These are phyloP conservation scores for Erethizon dorsatum DNA, from an alignment of 2,797 vertebrate genomes.

Conservation along the genomic window DNA sequence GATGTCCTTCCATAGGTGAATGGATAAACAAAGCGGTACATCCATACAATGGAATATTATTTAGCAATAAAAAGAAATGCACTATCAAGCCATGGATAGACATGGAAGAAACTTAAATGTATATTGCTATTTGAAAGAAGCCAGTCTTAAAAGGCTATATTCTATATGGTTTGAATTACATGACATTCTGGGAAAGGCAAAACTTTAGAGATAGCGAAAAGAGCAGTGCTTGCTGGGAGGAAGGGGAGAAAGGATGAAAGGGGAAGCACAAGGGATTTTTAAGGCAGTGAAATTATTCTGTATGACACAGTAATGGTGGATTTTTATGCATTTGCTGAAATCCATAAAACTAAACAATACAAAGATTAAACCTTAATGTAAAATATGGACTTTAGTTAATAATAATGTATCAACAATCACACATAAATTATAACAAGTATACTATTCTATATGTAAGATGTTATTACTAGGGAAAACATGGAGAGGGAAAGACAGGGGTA, in stretches of 20 bases:
- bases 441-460: background rate
- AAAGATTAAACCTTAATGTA: slow-evolving; percentile 6
- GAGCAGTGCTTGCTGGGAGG: slow-evolving; percentile 15
- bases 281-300: background rate
- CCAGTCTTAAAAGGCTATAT: slow-evolving; percentile 24
- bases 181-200: slow-evolving; percentile 9
- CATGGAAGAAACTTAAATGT: slow-evolving; percentile 13
- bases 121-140: slow-evolving; percentile 43
- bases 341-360: slow-evolving; percentile 10
- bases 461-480: background rate
- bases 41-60: slow-evolving; percentile 49
- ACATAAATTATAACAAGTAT: background rate
- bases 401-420: slow-evolving; percentile 12
- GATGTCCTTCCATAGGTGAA: slow-evolving; percentile 1
- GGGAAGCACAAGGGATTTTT: background rate
- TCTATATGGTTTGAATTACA: background rate
- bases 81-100: background rate
- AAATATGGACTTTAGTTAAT: slow-evolving; percentile 36
- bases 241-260: slow-evolving; percentile 29
- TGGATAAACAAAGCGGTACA: slow-evolving; percentile 21
- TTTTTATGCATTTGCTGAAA: slow-evolving; percentile 27
- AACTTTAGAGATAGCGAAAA: slow-evolving; percentile 38
- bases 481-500: background rate
- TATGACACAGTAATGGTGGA: background rate
- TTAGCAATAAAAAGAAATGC: slow-evolving; percentile 55